These are phyloP conservation scores for Aeoliscus strigatus DNA, from an alignment of 2,797 vertebrate species.

Conservation along the genomic window DNA sequence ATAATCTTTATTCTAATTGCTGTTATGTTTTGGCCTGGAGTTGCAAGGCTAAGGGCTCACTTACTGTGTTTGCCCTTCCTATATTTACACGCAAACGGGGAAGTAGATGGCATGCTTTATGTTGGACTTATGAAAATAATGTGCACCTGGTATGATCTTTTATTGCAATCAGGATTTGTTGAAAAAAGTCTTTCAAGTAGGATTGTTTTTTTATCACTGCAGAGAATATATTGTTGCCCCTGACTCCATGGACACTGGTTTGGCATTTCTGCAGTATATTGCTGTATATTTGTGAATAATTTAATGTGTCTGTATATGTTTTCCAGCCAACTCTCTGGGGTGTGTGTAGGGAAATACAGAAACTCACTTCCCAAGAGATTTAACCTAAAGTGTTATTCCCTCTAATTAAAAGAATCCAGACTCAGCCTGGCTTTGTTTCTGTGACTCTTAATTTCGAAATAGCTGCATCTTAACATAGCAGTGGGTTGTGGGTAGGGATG, in stretches of 20 bases:
- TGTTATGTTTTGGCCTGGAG: constrained; percentile 6
- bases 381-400: constrained; percentile 50
- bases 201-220: constrained; percentile 39
- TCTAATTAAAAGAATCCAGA: constrained; percentile 67
- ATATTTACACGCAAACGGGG: constrained; percentile 46
- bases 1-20: constrained; percentile 44
- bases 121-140: constrained; percentile 56
- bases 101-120: constrained; percentile 41
- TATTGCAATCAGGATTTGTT: too few relatives aligned
- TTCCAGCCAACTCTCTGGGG: constrained; percentile 57
- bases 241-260: constrained; percentile 42
- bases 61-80: constrained; percentile 25
- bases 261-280: constrained; percentile 47
- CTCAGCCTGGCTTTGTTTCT: constrained; percentile 47
- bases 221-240: constrained; percentile 30
- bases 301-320: constrained; percentile 63
- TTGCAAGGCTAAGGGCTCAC: constrained; percentile 10
- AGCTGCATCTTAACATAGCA: constrained; percentile 18
- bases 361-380: constrained; percentile 60
- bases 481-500: constrained; percentile 16
- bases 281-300: constrained; percentile 69
- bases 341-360: constrained; percentile 53
- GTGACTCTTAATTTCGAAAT: constrained; percentile 38
- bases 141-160: too few relatives aligned
- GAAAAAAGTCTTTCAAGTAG: too few relatives aligned